Conservation (phyloP, 2,113 vertebrate genomes). For the Microcebus jonahi region DNA sequence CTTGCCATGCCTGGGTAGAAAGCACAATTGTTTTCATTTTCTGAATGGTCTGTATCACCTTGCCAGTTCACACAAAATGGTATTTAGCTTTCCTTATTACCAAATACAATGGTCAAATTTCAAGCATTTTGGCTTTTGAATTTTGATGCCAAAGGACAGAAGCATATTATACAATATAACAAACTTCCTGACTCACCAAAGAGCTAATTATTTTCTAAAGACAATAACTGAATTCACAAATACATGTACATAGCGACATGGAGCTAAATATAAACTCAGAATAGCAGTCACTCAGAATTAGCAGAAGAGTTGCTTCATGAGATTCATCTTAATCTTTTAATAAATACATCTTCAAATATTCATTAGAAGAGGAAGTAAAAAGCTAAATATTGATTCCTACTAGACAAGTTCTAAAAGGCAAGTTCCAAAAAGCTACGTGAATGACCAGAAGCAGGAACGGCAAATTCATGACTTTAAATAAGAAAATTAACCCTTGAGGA, state of each 20-base stretch:
- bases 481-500: not conserved
- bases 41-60: not conserved
- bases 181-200: not conserved
- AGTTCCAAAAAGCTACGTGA: not conserved
- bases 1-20: not conserved
- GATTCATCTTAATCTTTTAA: slow-evolving; percentile 23
- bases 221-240: not conserved
- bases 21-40: not conserved
- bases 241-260: not conserved
- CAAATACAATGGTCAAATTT: slow-evolving; percentile 19
- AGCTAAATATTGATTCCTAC: slow-evolving; percentile 1
- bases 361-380: not conserved
- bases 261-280: not conserved
- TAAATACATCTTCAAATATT: not conserved
- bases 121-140: slow-evolving; percentile 9
- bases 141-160: slow-evolving; percentile 2
- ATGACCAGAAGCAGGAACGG: not conserved
- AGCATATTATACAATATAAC: not conserved
- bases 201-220: slow-evolving; percentile 32
- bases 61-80: not conserved
- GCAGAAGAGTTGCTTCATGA: not conserved
- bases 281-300: not conserved
- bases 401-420: not conserved
- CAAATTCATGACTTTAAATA: not conserved
- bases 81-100: not conserved